phyloP scores from a whole-genome alignment of 2,888 invertebrate species.

The Erebia aethiops region DNA sequence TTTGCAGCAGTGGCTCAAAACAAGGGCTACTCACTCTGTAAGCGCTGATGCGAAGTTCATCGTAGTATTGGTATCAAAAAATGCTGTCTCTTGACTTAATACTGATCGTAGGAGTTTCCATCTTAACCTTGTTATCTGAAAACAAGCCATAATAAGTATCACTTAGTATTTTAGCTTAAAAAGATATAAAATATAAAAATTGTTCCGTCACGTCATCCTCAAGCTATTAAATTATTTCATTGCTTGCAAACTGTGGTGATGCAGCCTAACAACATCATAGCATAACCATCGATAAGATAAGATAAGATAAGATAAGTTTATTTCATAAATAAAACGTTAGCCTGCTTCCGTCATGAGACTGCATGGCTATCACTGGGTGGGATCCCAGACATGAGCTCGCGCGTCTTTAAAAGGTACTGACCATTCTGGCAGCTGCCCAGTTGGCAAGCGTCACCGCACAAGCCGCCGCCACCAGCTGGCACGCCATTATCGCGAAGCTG shows the following conservation, averaged over 20 bases:
- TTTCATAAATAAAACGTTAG: too few species aligned
- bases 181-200: background rate
- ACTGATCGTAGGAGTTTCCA: conserved; percentile 84
- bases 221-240: background rate
- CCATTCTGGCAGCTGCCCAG: conserved; percentile 79
- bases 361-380: too few species aligned
- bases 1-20: background rate
- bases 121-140: conserved; percentile 83
- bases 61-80: conserved; percentile 87
- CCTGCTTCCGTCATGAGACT: too few species aligned
- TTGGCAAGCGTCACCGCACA: conserved; percentile 80
- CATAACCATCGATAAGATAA: too few species aligned
- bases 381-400: too few species aligned
- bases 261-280: too few species aligned
- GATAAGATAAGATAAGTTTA: too few species aligned
- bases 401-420: conserved; percentile 38
- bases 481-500: conserved; percentile 72
- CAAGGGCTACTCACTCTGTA: conserved; percentile 84
- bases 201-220: background rate
- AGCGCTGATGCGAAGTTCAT: conserved; percentile 87
- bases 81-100: conserved; percentile 87
- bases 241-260: too few species aligned
- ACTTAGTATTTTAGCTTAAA: background rate
- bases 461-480: conserved; percentile 78
- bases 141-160: background rate